Percentiles rank a stretch among this genome's conserved stretches.
Evolutionary conservation across 2,888 invertebrate species (phyloP).

Genomic region (Herminia tarsipennalis): DNA sequence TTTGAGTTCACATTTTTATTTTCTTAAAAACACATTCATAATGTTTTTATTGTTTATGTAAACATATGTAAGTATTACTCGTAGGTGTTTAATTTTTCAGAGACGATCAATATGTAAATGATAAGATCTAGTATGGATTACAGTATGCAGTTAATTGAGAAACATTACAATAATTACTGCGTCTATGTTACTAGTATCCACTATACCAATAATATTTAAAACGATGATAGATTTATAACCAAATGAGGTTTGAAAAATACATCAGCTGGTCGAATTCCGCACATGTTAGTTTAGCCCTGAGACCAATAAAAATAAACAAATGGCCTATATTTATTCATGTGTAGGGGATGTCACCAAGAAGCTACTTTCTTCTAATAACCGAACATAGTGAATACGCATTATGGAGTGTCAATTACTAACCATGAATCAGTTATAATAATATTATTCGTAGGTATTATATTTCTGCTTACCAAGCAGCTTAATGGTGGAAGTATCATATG

Average conservation of each 20-base stretch:
- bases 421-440: constrained; percentile 8
- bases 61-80: too few relatives aligned
- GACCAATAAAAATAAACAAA: constrained; percentile 8
- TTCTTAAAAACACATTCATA: neutral
- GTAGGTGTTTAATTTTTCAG: too few relatives aligned
- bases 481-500: neutral
- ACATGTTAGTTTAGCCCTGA: constrained; percentile 7
- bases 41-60: constrained; percentile 1
- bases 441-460: neutral
- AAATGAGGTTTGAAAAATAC: too few relatives aligned
- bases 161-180: neutral
- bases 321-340: constrained; percentile 7
- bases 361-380: constrained; percentile 4
- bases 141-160: neutral
- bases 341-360: too few relatives aligned
- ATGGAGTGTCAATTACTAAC: constrained; percentile 11
- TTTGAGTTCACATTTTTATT: constrained; percentile 21
- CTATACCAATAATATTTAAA: too few relatives aligned
- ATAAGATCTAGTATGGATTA: neutral
- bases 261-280: constrained; percentile 4
- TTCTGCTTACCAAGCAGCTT: neutral
- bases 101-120: neutral
- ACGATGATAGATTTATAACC: neutral
- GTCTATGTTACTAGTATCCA: neutral
- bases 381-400: constrained; percentile 2